Evolutionary conservation across 1,140 invertebrate genomes (phyloP).

Genomic region (Lepidostoma basale): DNA sequence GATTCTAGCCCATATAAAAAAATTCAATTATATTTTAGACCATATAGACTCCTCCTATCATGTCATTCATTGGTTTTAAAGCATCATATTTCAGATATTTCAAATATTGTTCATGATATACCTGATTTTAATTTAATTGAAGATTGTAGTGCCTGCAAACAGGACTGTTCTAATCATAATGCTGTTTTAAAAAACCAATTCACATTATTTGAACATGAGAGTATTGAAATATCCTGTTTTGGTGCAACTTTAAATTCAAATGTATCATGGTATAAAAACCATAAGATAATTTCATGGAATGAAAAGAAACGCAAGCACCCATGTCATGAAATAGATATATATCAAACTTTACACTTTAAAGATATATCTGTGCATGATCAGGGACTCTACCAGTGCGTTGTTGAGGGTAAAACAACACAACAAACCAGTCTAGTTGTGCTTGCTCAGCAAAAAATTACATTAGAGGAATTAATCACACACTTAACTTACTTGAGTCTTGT

Average conservation of each 20-base stretch:
- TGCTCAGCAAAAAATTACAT: background rate
- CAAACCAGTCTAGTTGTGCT: background rate
- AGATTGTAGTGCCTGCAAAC: conserved; percentile 2
- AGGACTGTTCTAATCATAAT: background rate
- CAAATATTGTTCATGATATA: conserved; percentile 1
- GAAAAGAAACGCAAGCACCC: background rate
- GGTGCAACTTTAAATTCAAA: conserved; percentile 23
- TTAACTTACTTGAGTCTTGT: background rate
- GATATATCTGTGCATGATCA: background rate
- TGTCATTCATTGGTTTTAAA: conserved; percentile 28
- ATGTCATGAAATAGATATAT: conserved; percentile 8
- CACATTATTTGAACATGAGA: background rate
- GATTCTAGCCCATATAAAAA: background rate
- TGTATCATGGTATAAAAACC: conserved; percentile 30
- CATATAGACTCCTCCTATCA: conserved; percentile 24
- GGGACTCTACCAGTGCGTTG: background rate
- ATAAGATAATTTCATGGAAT: background rate
- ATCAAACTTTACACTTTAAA: conserved; percentile 8
- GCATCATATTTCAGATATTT: background rate
- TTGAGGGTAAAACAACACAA: background rate
- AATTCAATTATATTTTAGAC: conserved; percentile 11
- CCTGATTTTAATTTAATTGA: conserved; percentile 29
- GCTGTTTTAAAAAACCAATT: conserved; percentile 7
- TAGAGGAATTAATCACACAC: background rate
- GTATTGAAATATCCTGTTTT: conserved; percentile 10